Percentiles rank a stretch among this genome's conserved stretches.
phyloP scores from a whole-genome alignment of 2,888 invertebrate species.

The Drosophila bunnanda region DNA sequence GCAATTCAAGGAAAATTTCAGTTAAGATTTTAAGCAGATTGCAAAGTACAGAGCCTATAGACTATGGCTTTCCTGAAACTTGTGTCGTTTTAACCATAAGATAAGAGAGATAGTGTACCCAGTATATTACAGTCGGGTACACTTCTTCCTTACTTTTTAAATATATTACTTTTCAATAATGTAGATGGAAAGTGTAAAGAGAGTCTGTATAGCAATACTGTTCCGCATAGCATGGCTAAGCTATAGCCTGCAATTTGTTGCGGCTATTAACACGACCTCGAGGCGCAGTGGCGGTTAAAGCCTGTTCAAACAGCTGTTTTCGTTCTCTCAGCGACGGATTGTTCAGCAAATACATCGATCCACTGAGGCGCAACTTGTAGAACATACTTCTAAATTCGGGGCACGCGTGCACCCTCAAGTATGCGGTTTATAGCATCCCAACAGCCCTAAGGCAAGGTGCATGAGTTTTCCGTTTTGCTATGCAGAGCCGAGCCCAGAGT shows the following conservation, averaged over 20 bases:
- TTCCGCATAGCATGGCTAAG: not conserved
- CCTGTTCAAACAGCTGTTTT: not conserved
- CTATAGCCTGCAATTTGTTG: not conserved
- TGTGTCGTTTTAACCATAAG: too few relatives aligned
- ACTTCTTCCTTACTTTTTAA: not conserved
- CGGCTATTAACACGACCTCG: not conserved
- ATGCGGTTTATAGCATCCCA: constrained; percentile 9
- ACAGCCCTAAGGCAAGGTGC: not conserved
- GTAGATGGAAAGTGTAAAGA: not conserved
- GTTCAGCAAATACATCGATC: constrained; percentile 6
- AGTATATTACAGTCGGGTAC: not conserved
- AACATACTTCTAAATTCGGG: not conserved
- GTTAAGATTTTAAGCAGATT: too few relatives aligned
- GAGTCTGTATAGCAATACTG: not conserved
- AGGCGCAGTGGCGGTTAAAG: not conserved
- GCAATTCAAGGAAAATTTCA: too few relatives aligned
- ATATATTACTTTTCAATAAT: not conserved
- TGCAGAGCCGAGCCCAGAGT: not conserved
- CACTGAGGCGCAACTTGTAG: not conserved
- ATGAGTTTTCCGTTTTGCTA: not conserved
- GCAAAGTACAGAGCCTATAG: too few relatives aligned
- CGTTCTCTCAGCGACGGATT: not conserved
- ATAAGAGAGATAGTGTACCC: too few relatives aligned
- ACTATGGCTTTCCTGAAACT: too few relatives aligned
- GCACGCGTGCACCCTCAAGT: constrained; percentile 5